These are phyloP conservation scores for Stegana nigrithorax DNA, from an alignment of 2,888 invertebrate species.

Conservation along the genomic window DNA sequence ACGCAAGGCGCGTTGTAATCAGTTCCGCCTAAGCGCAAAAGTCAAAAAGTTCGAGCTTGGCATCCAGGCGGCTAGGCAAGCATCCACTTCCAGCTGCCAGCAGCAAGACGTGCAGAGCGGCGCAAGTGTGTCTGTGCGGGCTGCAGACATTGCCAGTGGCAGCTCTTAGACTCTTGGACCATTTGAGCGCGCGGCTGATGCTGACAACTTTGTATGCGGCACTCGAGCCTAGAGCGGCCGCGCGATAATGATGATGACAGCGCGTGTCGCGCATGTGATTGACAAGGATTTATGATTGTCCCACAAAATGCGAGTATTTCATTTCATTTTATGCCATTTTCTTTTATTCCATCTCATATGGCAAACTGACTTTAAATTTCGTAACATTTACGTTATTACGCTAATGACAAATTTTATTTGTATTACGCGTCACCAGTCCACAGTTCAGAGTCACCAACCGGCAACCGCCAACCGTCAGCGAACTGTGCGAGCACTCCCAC, in stretches of 20 bases:
- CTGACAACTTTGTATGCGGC: no score
- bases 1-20: slow-evolving; percentile 50
- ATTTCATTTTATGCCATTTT: no score
- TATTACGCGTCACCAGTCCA: no score
- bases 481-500: no score
- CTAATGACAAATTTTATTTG: background rate
- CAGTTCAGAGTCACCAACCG: no score
- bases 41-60: slow-evolving; percentile 26
- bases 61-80: no score
- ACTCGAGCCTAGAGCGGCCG: background rate
- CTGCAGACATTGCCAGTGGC: background rate
- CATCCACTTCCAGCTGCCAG: no score
- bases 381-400: background rate
- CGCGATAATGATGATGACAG: slow-evolving; percentile 28
- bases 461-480: no score
- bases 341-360: no score
- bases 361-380: no score
- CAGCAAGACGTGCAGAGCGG: slow-evolving; percentile 41
- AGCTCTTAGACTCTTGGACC: background rate
- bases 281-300: slow-evolving; percentile 63
- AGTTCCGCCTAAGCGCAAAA: slow-evolving; percentile 50
- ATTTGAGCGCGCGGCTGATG: slow-evolving; percentile 24
- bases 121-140: background rate
- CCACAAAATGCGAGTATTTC: no score
- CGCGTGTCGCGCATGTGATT: slow-evolving; percentile 56